A percentile compares a stretch with the other conserved stretches of the same genome.
Conservation (phyloP, 2,888 invertebrate genomes). For the Steromphala cineraria region DNA sequence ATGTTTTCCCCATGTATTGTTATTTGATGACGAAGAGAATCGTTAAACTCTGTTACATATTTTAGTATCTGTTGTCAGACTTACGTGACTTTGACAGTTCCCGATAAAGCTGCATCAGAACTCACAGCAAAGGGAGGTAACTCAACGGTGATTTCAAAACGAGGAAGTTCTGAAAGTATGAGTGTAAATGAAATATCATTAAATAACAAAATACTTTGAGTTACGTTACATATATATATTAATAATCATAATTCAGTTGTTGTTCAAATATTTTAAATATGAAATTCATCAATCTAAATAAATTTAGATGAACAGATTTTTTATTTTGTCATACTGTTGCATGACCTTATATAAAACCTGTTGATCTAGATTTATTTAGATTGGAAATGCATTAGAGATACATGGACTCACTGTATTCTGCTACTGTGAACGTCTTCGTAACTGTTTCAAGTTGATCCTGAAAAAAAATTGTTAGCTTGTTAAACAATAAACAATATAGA, state of each 20-base stretch:
- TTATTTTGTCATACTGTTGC: no score
- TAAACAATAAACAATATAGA: no score
- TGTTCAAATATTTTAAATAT: not conserved
- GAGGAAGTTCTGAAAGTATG: constrained; percentile 83
- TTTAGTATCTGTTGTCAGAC: not conserved
- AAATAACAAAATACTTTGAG: no score
- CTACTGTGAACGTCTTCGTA: constrained; percentile 22
- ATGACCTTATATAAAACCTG: no score
- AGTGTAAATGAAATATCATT: no score
- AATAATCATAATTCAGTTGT: no score
- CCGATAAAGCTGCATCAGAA: constrained; percentile 33
- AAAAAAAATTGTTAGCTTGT: not conserved
- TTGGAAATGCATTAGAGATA: no score
- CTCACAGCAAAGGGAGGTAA: constrained; percentile 46
- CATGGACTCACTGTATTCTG: constrained; percentile 22
- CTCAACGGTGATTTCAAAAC: constrained; percentile 90
- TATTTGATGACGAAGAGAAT: no score
- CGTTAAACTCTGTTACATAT: not conserved
- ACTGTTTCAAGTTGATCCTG: not conserved
- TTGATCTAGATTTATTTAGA: not conserved
- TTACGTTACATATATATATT: no score
- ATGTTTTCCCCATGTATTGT: no score
- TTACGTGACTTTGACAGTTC: constrained; percentile 49
- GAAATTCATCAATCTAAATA: no score
- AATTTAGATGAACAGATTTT: no score